Evolutionary conservation across 2,888 invertebrate species (phyloP).

Genomic region (Macropis europaea): DNA sequence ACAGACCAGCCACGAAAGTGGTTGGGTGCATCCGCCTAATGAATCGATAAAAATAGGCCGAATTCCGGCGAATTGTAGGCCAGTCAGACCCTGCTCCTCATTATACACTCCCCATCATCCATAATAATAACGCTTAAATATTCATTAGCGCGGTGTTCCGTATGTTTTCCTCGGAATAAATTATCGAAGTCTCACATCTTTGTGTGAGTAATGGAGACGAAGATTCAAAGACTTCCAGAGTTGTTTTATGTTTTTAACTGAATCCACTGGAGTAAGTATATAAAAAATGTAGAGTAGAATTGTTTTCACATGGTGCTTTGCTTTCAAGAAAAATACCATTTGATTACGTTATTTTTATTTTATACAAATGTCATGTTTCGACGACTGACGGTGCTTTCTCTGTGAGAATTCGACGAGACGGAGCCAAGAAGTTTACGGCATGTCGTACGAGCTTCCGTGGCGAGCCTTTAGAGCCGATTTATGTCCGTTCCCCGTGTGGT

Average conservation of each 20-base stretch:
- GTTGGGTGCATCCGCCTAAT: slow-evolving; percentile 20
- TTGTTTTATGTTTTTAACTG: too few relatives aligned
- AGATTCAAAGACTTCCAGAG: too few relatives aligned
- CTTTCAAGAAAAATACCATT: too few relatives aligned
- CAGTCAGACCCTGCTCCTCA: neutral
- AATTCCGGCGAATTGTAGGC: slow-evolving; percentile 27
- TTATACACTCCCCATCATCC: neutral
- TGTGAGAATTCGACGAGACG: neutral
- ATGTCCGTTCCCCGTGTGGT: slow-evolving; percentile 34
- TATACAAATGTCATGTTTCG: too few relatives aligned
- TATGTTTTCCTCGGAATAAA: too few relatives aligned
- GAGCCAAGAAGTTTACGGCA: slow-evolving; percentile 31
- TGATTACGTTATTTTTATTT: too few relatives aligned
- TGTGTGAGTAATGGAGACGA: too few relatives aligned
- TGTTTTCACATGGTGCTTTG: too few relatives aligned
- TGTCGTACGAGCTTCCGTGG: slow-evolving; percentile 47
- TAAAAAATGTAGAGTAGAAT: too few relatives aligned
- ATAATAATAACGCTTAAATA: neutral
- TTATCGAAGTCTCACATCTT: too few relatives aligned
- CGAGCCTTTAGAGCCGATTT: slow-evolving; percentile 43
- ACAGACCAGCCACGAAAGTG: slow-evolving; percentile 11
- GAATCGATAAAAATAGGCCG: slow-evolving; percentile 34
- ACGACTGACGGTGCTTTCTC: neutral
- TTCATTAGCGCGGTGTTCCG: neutral
- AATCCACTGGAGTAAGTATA: too few relatives aligned